phyloP scores from a whole-genome alignment of 2,797 vertebrate genomes.

The Brachyrhaphis roseni region DNA sequence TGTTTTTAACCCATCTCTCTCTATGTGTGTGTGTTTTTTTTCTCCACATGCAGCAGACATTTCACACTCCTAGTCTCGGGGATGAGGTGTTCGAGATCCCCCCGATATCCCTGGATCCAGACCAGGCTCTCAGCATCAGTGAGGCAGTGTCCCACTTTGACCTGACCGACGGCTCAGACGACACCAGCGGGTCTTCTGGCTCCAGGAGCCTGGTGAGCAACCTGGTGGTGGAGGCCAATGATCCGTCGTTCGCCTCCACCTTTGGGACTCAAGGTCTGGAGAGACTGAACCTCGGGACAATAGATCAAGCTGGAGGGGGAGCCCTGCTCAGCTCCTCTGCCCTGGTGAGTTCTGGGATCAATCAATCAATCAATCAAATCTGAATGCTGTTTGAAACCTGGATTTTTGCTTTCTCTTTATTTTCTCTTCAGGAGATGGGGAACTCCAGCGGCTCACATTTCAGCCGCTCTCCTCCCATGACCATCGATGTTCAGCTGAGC shows the following conservation, averaged over 20 bases:
- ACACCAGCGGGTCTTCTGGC: constrained; percentile 74
- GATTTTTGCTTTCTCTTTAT: not conserved
- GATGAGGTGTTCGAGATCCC: constrained; percentile 96
- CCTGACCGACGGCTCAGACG: constrained; percentile 73
- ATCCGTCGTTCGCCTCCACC: constrained; percentile 82
- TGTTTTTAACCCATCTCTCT: accelerated
- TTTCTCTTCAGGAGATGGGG: constrained; percentile 83
- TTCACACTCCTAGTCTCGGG: constrained; percentile 91
- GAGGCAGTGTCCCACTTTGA: constrained; percentile 91
- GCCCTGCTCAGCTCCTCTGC: constrained; percentile 80
- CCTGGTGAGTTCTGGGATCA: constrained; percentile 68
- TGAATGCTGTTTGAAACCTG: not conserved
- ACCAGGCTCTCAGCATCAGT: constrained; percentile 85
- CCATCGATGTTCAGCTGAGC: constrained; percentile 90
- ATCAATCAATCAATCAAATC: not conserved
- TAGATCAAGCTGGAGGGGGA: constrained; percentile 75
- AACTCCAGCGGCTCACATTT: constrained; percentile 88
- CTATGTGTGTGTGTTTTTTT: too few relatives aligned
- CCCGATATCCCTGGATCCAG: constrained; percentile 90
- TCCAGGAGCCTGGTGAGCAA: constrained; percentile 72
- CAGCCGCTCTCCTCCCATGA: constrained; percentile 89
- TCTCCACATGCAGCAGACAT: constrained; percentile 78
- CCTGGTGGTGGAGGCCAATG: constrained; percentile 78
- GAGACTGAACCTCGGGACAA: constrained; percentile 75
- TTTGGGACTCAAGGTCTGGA: constrained; percentile 79